Evolutionary conservation across 2,797 vertebrate genomes (phyloP), one percentile per base, ranked within the genome.

Genomic region (Danio albolineatus): DNA sequence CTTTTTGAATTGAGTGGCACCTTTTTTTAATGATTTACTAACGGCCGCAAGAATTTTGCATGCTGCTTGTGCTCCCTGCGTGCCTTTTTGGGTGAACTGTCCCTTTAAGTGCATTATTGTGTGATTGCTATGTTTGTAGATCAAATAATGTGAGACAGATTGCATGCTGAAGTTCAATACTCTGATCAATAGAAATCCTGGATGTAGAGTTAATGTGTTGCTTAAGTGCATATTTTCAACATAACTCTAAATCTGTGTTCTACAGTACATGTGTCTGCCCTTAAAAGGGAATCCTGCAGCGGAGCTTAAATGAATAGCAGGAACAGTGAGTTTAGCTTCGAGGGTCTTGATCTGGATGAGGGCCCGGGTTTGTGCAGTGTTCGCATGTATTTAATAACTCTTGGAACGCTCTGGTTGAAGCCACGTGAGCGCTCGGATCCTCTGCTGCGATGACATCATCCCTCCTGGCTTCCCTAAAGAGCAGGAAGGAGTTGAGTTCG

Each of bases 401-500:
- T 75, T 76, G 59, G 56, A 79, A 14, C 19, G 7, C 36, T 28
- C 59, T 38, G 36, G 44, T 17, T 6, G 19, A 17, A 66, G 67
- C 51, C 53, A 76, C 59, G 74, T 77, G 66, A 77, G 46, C 17
- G 0, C 14, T 72, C 44, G 46, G 46, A 72, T 59, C 56, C 14
- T 88, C 16, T 80, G 83, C 17, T 38, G 41, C 60, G 76, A 60
- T 92, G 86, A 93, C 86, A 80, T 93, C 92, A 92, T 70, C 82
- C 79, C 76, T 75, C 78, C 80, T 54, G 64, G 17, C 67, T 56
- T 87, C 82, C 88, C 88, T 77, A 85, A 64, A 14, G 21, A 85
- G 69, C 49, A 66, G 83, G 85, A 84, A 82, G 82, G 73, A 78
- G 73, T 73, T 61, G 78, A 87, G 82, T 85, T 88, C 82, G 81